Conservation (phyloP, 2,888 invertebrate species). For the Acanthosepion pharaonis region DNA sequence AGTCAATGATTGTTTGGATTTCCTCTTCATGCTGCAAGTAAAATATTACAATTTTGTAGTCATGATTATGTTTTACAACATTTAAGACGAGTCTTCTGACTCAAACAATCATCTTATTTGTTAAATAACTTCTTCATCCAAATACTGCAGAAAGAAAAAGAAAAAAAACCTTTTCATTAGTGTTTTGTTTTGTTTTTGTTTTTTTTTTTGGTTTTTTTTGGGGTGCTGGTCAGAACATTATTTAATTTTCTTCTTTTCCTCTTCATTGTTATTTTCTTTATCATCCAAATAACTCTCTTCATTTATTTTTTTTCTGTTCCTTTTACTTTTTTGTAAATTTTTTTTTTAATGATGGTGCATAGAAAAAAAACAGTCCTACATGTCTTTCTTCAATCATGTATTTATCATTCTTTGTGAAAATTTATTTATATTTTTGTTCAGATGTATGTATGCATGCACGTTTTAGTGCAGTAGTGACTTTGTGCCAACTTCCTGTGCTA, state of each 20-base stretch:
- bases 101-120: neutral
- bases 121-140: neutral
- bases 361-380: neutral
- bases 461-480: conserved; percentile 11
- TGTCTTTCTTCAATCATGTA: conserved; percentile 1
- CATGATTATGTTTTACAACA: neutral
- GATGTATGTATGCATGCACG: neutral
- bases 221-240: neutral
- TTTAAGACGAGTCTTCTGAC: neutral
- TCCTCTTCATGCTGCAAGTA: neutral
- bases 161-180: neutral
- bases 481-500: conserved; percentile 9
- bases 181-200: neutral
- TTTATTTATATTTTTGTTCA: neutral
- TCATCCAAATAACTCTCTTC: neutral
- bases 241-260: neutral
- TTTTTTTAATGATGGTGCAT: neutral
- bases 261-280: neutral
- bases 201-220: no score
- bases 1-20: neutral
- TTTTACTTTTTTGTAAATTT: neutral
- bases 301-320: neutral
- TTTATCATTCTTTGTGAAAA: conserved; percentile 18
- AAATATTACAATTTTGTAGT: neutral
- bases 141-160: neutral